phyloP scores from a whole-genome alignment of 2,113 vertebrate species.

The Meleagris gallopavo region DNA sequence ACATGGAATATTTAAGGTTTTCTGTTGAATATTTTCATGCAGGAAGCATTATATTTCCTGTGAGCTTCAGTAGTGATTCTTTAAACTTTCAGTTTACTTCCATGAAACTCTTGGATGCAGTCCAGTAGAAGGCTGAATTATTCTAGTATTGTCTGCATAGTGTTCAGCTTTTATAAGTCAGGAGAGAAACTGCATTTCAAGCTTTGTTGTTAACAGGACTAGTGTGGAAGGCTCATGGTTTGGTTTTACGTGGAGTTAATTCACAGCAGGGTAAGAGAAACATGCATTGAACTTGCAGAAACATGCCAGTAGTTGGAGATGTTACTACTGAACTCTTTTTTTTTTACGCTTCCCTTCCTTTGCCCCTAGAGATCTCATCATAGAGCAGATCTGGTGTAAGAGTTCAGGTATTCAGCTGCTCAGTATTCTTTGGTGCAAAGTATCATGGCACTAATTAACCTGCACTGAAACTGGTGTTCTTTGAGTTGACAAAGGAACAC shows the following conservation, averaged over 20 bases:
- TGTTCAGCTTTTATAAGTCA: not conserved
- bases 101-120: constrained; percentile 7
- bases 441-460: not conserved
- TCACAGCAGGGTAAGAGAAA: not conserved
- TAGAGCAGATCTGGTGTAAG: not conserved
- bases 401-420: not conserved
- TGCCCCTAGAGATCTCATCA: not conserved
- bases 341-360: not conserved
- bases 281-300: accelerated
- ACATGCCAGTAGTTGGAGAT: not conserved
- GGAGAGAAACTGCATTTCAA: not conserved
- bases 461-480: not conserved
- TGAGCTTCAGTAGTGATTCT: constrained; percentile 34
- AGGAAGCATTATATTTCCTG: not conserved
- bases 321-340: not conserved
- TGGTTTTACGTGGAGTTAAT: not conserved
- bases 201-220: not conserved
- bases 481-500: not conserved
- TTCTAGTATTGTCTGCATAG: not conserved
- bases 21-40: not conserved
- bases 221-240: constrained; percentile 5
- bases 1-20: not conserved
- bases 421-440: not conserved
- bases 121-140: not conserved
- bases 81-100: constrained; percentile 52